A percentile compares a stretch with the other conserved stretches of the same genome.
phyloP scores from a whole-genome alignment of 2,113 vertebrate genomes.

The Amphilophus citrinellus region DNA sequence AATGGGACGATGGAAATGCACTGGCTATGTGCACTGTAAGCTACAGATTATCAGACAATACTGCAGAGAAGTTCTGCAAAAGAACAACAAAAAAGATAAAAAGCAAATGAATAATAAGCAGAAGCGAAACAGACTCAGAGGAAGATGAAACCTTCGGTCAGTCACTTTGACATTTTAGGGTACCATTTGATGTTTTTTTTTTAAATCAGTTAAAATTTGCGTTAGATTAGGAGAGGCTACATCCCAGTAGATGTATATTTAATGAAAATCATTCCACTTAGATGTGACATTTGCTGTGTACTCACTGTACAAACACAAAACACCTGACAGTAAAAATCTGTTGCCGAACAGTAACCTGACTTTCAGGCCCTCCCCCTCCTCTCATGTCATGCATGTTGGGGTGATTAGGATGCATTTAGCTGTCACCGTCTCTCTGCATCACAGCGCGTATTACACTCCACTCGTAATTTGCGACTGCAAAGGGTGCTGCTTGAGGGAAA shows the following conservation, averaged over 20 bases:
- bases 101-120: slow-evolving; percentile 57
- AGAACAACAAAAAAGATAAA: slow-evolving; percentile 32
- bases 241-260: background rate
- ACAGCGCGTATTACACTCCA: background rate
- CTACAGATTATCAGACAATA: slow-evolving; percentile 41
- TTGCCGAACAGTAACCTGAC: slow-evolving; percentile 85
- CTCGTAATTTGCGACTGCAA: background rate
- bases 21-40: slow-evolving; percentile 22
- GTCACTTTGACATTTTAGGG: slow-evolving; percentile 51
- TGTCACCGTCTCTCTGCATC: slow-evolving; percentile 61
- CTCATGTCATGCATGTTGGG: slow-evolving; percentile 65
- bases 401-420: slow-evolving; percentile 30
- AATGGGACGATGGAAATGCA: slow-evolving; percentile 72
- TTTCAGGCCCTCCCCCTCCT: slow-evolving; percentile 90
- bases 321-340: background rate
- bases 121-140: slow-evolving; percentile 72
- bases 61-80: slow-evolving; percentile 23
- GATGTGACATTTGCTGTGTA: background rate
- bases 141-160: slow-evolving; percentile 75
- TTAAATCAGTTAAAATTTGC: slow-evolving; percentile 10
- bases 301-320: background rate
- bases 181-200: background rate
- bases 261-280: background rate
- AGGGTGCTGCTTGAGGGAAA: background rate
- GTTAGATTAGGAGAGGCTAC: slow-evolving; percentile 10